A percentile compares a stretch with the other conserved stretches of the same genome.
Evolutionary conservation across 2,888 invertebrate genomes (phyloP).

Genomic region (Leptinotarsa juncta): DNA sequence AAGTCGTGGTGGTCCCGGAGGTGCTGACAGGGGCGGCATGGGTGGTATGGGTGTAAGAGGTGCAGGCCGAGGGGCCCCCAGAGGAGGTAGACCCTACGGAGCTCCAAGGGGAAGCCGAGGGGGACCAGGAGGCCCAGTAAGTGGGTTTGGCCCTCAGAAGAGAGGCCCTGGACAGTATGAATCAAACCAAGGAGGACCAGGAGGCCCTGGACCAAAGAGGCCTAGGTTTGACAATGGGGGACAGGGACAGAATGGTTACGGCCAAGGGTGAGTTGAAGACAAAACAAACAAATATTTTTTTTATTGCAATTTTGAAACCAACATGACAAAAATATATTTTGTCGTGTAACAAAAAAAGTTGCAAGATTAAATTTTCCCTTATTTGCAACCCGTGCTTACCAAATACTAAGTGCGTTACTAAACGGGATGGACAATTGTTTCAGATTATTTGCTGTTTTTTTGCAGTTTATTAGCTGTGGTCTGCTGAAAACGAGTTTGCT

Average conservation of each 20-base stretch:
- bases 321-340: slow-evolving; percentile 13
- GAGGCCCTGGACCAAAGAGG: slow-evolving; percentile 56
- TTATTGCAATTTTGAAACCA: slow-evolving; percentile 16
- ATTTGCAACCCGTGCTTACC: slow-evolving; percentile 52
- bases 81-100: slow-evolving; percentile 44
- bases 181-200: slow-evolving; percentile 48
- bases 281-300: slow-evolving; percentile 39
- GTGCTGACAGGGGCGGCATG: slow-evolving; percentile 34
- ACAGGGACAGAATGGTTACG: slow-evolving; percentile 56
- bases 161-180: slow-evolving; percentile 51
- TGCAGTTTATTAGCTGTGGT: neutral
- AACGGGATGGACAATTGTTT: slow-evolving; percentile 37
- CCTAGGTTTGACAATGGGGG: slow-evolving; percentile 56
- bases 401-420: slow-evolving; percentile 49
- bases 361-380: slow-evolving; percentile 45
- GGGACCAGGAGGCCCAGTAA: slow-evolving; percentile 39
- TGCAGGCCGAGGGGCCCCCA: slow-evolving; percentile 41
- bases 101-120: slow-evolving; percentile 40
- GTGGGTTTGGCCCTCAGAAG: slow-evolving; percentile 52
- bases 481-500: no score
- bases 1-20: slow-evolving; percentile 42
- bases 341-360: slow-evolving; percentile 23
- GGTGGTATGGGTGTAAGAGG: slow-evolving; percentile 42
- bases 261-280: slow-evolving; percentile 50
- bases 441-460: neutral